Evolutionary conservation across 2,797 vertebrate species (phyloP), one percentile per base, ranked within the genome.

Genomic region (Xiphophorus birchmanni): DNA sequence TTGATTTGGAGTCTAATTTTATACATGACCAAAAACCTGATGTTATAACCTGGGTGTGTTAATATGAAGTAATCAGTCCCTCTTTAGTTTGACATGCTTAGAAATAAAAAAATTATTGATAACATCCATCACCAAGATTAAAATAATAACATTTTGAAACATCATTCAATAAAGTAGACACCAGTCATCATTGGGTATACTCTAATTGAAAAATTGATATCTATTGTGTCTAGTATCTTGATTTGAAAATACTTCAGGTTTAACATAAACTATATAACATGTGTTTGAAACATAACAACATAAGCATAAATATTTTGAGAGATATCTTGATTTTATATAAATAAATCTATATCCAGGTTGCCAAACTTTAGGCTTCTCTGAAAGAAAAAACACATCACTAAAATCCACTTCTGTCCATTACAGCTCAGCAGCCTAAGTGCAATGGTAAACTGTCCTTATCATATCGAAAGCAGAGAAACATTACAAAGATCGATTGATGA

Each of bases 401-500:
- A 72, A 82, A 79, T 84, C 82, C 63, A 69, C 65, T 73, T 50
- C 72, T 29, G 74, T 84, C 85, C 91, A 92, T 92, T 89, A 92
- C 32, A 85, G 80, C 82, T 42, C 1, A 15, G 21, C 9, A 23
- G 80, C 77, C 80, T 89, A 88, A 93, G 89, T 91, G 90, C 87
- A 80, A 75, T 80, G 56, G 89, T 84, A 73, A 52, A 75, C 67
- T 29, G 60, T 76, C 79, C 80, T 82, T 76, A 79, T 83, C n/a
- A 50, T 79, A 79, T 82, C 18, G 26, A 56, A 88, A 79, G 78
- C 74, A 76, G 2, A 23, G 29, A 90, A 82, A 86, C 87, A 92
- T 88, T 89, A 88, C 67, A 35, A 32, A 79, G 82, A 93, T 95
- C 88, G 77, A 95, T 94, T 92, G 86, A 91, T 90, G 87, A 93